Evolutionary conservation across 2,888 invertebrate genomes (phyloP).

Genomic region (Andrena bucephala): DNA sequence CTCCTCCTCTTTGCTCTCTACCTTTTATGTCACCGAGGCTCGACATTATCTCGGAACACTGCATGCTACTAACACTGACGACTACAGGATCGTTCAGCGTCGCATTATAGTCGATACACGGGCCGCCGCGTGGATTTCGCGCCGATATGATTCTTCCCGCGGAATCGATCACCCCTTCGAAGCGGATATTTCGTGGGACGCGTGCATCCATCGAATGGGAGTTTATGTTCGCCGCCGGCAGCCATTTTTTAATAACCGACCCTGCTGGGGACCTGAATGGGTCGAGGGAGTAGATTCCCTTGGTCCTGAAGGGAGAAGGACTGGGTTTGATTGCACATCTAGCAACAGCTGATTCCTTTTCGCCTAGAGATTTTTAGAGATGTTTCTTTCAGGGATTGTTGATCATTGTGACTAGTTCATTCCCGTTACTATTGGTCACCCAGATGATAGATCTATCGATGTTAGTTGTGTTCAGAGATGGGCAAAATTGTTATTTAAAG

Average conservation of each 20-base stretch:
- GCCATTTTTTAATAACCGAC: background rate
- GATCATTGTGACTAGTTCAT: no score
- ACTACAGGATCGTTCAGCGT: conserved; percentile 45
- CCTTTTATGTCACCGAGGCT: conserved; percentile 66
- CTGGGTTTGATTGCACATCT: background rate
- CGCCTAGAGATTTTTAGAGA: background rate
- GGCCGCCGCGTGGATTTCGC: conserved; percentile 26
- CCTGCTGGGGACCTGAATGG: conserved; percentile 10
- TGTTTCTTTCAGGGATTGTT: no score
- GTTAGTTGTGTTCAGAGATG: no score
- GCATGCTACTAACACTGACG: conserved; percentile 49
- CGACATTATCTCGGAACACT: conserved; percentile 70
- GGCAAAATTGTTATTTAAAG: no score
- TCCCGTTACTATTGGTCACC: no score
- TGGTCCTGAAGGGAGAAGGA: background rate
- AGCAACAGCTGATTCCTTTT: background rate
- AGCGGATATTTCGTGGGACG: background rate
- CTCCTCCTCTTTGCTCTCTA: conserved; percentile 23
- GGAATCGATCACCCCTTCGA: conserved; percentile 18
- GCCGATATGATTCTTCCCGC: background rate
- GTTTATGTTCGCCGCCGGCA: background rate
- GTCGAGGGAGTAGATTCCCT: background rate
- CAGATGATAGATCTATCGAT: no score
- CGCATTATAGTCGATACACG: conserved; percentile 37
- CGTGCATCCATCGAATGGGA: conserved; percentile 20